Conservation (phyloP, 2,888 invertebrate species). For the Heliconius hortense region DNA sequence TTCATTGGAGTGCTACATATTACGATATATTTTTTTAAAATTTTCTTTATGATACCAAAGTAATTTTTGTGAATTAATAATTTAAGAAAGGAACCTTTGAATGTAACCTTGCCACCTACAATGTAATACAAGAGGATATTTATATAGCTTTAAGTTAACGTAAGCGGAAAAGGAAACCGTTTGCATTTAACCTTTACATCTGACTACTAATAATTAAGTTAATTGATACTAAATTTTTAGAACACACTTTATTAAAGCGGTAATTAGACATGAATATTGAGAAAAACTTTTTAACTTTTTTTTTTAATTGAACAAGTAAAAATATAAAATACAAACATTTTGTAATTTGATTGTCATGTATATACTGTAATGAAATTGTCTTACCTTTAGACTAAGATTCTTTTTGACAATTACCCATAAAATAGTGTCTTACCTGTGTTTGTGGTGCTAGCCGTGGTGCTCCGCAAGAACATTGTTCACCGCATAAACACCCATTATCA, state of each 20-base stretch:
- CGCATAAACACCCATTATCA: constrained; percentile 97
- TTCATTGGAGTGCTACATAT: neutral
- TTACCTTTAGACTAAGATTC: neutral
- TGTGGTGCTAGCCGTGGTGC: constrained; percentile 77
- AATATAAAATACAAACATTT: neutral
- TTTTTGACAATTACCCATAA: neutral
- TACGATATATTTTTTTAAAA: neutral
- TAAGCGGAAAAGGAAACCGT: constrained; percentile 14
- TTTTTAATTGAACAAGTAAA: neutral
- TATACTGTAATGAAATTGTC: too few relatives aligned
- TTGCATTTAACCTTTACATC: constrained; percentile 16
- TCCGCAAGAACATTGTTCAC: constrained; percentile 86
- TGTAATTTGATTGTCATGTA: too few relatives aligned
- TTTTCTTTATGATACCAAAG: neutral
- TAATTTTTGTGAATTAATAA: neutral
- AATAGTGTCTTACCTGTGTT: constrained; percentile 60
- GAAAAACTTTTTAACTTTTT: neutral
- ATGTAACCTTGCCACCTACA: constrained; percentile 3
- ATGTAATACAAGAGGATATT: constrained; percentile 9
- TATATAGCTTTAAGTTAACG: constrained; percentile 14
- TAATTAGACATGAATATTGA: neutral
- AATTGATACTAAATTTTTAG: neutral
- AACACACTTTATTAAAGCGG: neutral
- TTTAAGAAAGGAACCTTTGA: neutral
- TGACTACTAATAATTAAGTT: neutral